These are phyloP conservation scores for Gymnothorax javanicus DNA, from an alignment of 2,797 vertebrate species.

Conservation along the genomic window DNA sequence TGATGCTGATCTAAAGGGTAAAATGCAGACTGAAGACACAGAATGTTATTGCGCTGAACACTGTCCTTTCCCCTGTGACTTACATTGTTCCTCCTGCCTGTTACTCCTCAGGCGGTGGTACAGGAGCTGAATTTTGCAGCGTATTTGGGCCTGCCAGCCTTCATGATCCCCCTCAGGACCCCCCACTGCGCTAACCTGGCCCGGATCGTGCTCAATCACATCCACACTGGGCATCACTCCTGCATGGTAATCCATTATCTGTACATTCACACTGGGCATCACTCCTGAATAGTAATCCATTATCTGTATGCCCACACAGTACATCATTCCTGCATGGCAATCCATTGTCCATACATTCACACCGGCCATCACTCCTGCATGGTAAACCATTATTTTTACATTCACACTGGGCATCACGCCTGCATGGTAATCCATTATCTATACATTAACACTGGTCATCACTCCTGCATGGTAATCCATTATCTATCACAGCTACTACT, in stretches of 20 bases:
- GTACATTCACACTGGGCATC: not conserved
- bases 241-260: constrained; percentile 75
- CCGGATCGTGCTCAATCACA: constrained; percentile 85
- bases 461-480: constrained; percentile 2
- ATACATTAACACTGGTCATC: not conserved
- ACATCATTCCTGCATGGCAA: constrained; percentile 72
- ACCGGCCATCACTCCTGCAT: constrained; percentile 59
- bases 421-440: constrained; percentile 72
- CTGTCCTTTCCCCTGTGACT: not conserved
- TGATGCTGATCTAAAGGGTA: no score
- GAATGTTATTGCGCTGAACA: constrained; percentile 21
- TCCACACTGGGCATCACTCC: constrained; percentile 89
- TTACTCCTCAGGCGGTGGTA: constrained; percentile 75
- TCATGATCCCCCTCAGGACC: constrained; percentile 83
- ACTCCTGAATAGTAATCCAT: constrained; percentile 34
- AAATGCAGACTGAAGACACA: not conserved
- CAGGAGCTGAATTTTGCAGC: constrained; percentile 92
- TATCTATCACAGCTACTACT: not conserved
- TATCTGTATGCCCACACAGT: not conserved
- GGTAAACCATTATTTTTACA: constrained; percentile 5
- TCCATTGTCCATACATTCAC: not conserved
- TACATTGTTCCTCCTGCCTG: constrained; percentile 14
- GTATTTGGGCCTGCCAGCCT: constrained; percentile 89
- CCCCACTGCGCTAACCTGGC: constrained; percentile 84
- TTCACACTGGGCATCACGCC: not conserved